Evolutionary conservation across 2,888 invertebrate species (phyloP).

Genomic region (Limnephilus marmoratus): DNA sequence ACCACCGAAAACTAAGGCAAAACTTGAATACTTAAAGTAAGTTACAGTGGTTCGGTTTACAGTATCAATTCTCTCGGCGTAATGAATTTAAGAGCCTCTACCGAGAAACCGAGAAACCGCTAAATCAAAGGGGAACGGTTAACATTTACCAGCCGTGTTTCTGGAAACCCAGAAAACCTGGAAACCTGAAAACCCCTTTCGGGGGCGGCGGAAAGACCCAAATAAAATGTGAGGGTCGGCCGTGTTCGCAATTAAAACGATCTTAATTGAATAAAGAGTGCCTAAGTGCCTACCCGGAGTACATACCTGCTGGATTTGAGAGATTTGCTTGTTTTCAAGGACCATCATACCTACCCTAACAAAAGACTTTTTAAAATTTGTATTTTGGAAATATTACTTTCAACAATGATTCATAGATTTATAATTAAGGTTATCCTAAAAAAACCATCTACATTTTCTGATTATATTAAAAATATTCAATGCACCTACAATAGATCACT

Average conservation of each 20-base stretch:
- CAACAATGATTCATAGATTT: no score
- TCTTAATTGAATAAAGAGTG: slow-evolving; percentile 11
- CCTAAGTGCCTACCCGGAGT: neutral
- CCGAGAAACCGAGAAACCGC: slow-evolving; percentile 12
- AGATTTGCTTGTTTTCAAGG: neutral
- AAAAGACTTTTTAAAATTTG: neutral
- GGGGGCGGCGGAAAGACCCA: neutral
- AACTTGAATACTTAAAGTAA: neutral
- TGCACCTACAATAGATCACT: no score
- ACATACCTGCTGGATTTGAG: neutral
- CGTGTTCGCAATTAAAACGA: slow-evolving; percentile 8
- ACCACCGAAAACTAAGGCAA: neutral
- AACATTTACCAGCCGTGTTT: slow-evolving; percentile 9
- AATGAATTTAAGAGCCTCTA: slow-evolving; percentile 26
- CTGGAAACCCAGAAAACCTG: neutral
- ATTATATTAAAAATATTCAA: no score
- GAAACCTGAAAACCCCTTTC: neutral
- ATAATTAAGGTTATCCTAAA: no score
- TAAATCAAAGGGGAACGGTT: slow-evolving; percentile 23
- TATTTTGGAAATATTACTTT: no score
- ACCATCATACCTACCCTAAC: neutral
- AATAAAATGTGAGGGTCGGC: slow-evolving; percentile 17
- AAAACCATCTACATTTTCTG: no score
- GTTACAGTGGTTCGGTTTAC: neutral
- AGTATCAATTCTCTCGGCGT: slow-evolving; percentile 8